A percentile compares a stretch with the other conserved stretches of the same genome.
phyloP scores from a whole-genome alignment of 2,797 vertebrate species.

The Thaleichthys pacificus region DNA sequence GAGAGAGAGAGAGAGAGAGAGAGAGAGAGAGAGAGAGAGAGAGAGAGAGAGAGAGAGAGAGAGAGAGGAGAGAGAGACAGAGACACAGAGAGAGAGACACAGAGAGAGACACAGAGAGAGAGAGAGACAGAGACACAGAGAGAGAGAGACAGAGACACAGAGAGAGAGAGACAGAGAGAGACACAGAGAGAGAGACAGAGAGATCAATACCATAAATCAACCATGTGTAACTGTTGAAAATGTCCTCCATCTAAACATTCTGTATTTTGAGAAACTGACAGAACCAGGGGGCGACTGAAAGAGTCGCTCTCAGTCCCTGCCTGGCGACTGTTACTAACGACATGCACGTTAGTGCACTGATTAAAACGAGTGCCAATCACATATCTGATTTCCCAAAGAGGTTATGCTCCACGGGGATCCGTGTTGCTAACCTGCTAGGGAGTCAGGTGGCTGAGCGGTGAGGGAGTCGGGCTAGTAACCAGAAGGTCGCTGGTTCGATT shows the following conservation, averaged over 20 bases:
- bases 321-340: no score
- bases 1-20: not conserved
- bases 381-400: no score
- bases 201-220: conserved; percentile 3
- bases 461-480: no score
- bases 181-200: not conserved
- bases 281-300: no score
- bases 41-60: not conserved
- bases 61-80: not conserved
- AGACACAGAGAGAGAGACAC: not conserved
- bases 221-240: no score
- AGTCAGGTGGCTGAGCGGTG: no score
- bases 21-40: conserved; percentile 5
- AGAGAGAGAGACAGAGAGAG: not conserved
- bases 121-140: conserved; percentile 2
- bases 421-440: no score
- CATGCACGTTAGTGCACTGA: no score
- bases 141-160: not conserved
- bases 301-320: no score
- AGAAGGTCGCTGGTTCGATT: no score
- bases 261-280: not conserved
- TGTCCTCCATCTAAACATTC: not conserved
- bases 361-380: no score
- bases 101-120: conserved; percentile 13
- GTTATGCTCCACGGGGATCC: no score